Evolutionary conservation across 2,888 invertebrate species (phyloP).

Genomic region (Ptychoptera albimana): DNA sequence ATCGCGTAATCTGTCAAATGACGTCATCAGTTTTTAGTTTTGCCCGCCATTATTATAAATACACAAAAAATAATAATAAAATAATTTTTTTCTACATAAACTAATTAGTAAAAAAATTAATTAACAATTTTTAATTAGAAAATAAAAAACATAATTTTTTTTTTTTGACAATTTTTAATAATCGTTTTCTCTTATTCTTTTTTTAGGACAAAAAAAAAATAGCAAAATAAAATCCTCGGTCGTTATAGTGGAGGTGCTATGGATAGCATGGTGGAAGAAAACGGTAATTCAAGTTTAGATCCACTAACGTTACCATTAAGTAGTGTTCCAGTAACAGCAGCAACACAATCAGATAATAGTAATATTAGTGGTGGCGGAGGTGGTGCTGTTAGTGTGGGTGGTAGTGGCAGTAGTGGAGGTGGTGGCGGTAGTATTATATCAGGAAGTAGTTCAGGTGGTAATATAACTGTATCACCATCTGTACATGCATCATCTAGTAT

Average conservation of each 20-base stretch:
- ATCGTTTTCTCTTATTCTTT: constrained; percentile 30
- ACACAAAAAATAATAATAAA: too few relatives aligned
- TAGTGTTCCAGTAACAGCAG: constrained; percentile 38
- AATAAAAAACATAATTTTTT: too few relatives aligned
- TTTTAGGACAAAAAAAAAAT: constrained; percentile 17
- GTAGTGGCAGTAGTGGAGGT: constrained; percentile 24
- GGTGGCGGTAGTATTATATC: too few relatives aligned
- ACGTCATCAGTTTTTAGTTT: too few relatives aligned
- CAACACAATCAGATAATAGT: neutral
- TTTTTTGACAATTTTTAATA: constrained; percentile 32
- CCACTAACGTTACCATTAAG: constrained; percentile 37
- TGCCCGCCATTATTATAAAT: too few relatives aligned
- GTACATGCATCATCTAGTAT: constrained; percentile 50
- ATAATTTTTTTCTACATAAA: too few relatives aligned
- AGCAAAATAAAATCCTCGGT: constrained; percentile 34
- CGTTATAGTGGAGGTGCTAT: constrained; percentile 56
- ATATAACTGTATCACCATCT: constrained; percentile 28
- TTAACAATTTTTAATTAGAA: too few relatives aligned
- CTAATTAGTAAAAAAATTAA: too few relatives aligned
- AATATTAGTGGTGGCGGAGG: neutral
- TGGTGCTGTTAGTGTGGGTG: constrained; percentile 18
- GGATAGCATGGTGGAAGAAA: constrained; percentile 91
- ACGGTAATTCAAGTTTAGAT: constrained; percentile 45
- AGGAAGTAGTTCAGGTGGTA: constrained; percentile 17
- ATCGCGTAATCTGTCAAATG: too few relatives aligned